phyloP scores from a whole-genome alignment of 1,140 invertebrate genomes.

The Spodoptera frugiperda region DNA sequence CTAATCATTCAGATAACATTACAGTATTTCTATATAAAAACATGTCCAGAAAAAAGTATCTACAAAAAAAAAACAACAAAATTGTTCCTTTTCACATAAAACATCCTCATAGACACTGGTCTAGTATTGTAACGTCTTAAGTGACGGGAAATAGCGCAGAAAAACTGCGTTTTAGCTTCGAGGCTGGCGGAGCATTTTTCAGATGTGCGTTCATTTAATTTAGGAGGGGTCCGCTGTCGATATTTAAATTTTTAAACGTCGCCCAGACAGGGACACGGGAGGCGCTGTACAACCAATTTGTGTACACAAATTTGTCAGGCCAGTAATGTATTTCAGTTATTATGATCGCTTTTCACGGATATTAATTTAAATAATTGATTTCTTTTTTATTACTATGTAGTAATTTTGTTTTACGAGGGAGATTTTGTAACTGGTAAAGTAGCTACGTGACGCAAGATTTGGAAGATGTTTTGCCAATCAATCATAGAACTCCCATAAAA shows the following conservation, averaged over 20 bases:
- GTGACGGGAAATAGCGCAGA: constrained; percentile 38
- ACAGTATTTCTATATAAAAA: no score
- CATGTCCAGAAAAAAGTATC: not conserved
- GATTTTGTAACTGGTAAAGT: not conserved
- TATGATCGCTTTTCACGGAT: constrained; percentile 2
- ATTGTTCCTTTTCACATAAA: constrained; percentile 48
- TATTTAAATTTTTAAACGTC: constrained; percentile 82
- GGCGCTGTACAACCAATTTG: constrained; percentile 70
- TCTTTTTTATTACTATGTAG: not conserved
- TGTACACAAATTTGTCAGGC: constrained; percentile 74
- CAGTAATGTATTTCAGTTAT: constrained; percentile 29
- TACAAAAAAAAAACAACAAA: not conserved
- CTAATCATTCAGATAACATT: no score
- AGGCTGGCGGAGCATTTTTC: constrained; percentile 64
- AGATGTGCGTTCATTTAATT: constrained; percentile 71
- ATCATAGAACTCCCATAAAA: not conserved
- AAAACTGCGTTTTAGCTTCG: constrained; percentile 51
- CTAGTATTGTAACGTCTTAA: constrained; percentile 55
- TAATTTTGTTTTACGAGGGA: not conserved
- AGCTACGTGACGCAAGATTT: not conserved
- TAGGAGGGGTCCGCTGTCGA: constrained; percentile 72
- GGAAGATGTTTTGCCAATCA: not conserved
- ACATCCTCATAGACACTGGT: constrained; percentile 29
- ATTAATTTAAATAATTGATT: not conserved
- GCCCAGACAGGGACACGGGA: constrained; percentile 66